These are phyloP conservation scores for Bergia puertoricense DNA, from an alignment of 92 coral and sea anemone species.

Conservation along the genomic window DNA sequence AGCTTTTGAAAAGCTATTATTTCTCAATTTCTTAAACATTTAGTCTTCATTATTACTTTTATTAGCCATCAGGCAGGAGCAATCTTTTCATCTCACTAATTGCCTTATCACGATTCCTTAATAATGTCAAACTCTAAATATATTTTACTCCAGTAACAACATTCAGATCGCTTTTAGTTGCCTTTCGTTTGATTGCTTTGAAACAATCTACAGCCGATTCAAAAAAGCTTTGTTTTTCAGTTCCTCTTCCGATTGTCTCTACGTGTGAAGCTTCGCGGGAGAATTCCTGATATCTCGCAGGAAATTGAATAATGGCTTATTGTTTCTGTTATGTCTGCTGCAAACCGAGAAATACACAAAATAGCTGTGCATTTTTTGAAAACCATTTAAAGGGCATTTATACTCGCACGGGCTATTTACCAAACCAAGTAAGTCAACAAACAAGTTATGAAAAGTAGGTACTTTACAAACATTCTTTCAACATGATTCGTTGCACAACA, in stretches of 20 bases:
- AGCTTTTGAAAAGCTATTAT: slow-evolving; percentile 36
- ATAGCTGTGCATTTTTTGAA: background rate
- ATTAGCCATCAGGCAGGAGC: background rate
- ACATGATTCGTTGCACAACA: background rate
- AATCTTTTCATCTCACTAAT: slow-evolving; percentile 36
- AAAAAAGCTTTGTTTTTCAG: background rate
- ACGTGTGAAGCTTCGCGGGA: slow-evolving; percentile 2
- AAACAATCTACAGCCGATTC: background rate
- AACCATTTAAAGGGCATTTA: slow-evolving; percentile 23
- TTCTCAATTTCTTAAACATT: slow-evolving; percentile 31
- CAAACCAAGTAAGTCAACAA: slow-evolving; percentile 30
- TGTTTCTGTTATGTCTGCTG: slow-evolving; percentile 38
- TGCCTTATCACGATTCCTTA: slow-evolving; percentile 1
- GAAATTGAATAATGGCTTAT: slow-evolving; percentile 6
- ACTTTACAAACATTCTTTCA: background rate
- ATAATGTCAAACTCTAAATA: background rate
- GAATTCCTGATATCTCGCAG: background rate
- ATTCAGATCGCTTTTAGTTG: background rate
- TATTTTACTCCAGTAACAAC: background rate
- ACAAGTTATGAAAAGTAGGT: background rate
- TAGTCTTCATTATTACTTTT: slow-evolving; percentile 25
- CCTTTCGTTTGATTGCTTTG: background rate
- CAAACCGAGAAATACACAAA: background rate
- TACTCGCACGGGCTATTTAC: slow-evolving; percentile 22
- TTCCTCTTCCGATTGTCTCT: background rate